phyloP scores from a whole-genome alignment of 2,113 vertebrate genomes.

The Spea bombifrons region DNA sequence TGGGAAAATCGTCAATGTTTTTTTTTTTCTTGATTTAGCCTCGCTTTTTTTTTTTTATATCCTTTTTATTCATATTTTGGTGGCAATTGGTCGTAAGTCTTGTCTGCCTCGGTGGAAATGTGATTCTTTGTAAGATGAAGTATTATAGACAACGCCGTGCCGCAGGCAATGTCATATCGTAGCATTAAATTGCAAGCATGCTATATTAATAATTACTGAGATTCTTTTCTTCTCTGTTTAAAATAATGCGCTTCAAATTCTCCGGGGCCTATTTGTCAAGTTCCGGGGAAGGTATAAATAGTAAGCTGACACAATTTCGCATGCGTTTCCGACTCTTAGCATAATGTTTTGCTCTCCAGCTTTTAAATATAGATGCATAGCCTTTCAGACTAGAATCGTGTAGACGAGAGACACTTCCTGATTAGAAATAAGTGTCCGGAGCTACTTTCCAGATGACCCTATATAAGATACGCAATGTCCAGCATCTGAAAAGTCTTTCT shows the following conservation, averaged over 20 bases:
- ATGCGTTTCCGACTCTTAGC: neutral
- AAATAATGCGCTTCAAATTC: conserved; percentile 18
- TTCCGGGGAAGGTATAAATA: conserved; percentile 15
- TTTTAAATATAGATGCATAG: neutral
- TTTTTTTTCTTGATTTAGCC: no score
- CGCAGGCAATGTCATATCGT: conserved; percentile 13
- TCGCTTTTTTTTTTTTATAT: no score
- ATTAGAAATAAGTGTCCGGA: no score
- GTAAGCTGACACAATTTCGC: conserved; percentile 35
- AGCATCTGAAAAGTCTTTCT: no score
- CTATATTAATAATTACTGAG: conserved; percentile 39
- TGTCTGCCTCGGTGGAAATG: neutral
- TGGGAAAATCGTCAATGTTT: no score
- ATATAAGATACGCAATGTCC: no score
- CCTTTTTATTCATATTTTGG: no score
- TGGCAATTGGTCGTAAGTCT: conserved; percentile 6
- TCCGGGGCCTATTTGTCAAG: conserved; percentile 32
- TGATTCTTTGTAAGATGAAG: conserved; percentile 26
- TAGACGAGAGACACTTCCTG: no score
- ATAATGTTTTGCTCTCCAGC: conserved; percentile 13
- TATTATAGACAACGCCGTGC: conserved; percentile 38
- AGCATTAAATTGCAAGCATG: conserved; percentile 38
- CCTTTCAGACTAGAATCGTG: neutral
- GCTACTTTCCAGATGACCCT: no score
- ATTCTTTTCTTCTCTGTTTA: conserved; percentile 11